Base-by-base conservation (phyloP, 2,797 vertebrate species). In the Leuciscus waleckii region DNA sequence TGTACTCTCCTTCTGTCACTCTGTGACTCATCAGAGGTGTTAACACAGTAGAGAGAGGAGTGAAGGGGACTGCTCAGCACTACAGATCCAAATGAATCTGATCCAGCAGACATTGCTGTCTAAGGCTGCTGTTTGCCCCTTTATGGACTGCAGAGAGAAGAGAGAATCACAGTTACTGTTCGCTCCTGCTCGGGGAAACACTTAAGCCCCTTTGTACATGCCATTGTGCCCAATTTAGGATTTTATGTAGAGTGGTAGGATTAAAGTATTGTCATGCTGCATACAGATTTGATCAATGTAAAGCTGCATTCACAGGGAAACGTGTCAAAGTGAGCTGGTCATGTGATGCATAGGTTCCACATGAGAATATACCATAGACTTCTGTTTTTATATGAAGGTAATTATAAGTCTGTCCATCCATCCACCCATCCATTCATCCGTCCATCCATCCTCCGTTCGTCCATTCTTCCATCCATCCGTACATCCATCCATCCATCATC, bases 11-110 rank as follows among this genome's bases (percentile, higher is more conserved):
- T 69, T 81, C 82, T 83, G 70, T 75, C 83, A 10, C 81, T 75
- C 81, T 83, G 69, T 85, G 63, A 13, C 68, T 84, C 68, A 61
- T 87, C 13, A 39, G 56, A 29, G 46, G 79, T 79, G 67, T 82
- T 73, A 79, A 54, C 68, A 65, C 67, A 79, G 83, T 84, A 79
- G 79, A 43, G 83, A 89, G 87, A 90, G 84, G n/a, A 58, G 82
- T 88, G 90, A 51, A 90, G 84, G 88, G 19, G 58, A 74, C 56
- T 65, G 83, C 83, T 84, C 83, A 78, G 73, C 71, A 54, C 82
- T 76, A 76, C 58, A 41, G 43, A 76, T 83, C 46, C 63, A 49
- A 67, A 67, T 83, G 37, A 83, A 83, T 76, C 71, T 76, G 71
- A 67, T 83, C 82, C 56, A 75, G 26, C 56, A 65, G 81, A 74